Conservation (phyloP, 1,140 invertebrate genomes). For the Palaemon carinicauda region DNA sequence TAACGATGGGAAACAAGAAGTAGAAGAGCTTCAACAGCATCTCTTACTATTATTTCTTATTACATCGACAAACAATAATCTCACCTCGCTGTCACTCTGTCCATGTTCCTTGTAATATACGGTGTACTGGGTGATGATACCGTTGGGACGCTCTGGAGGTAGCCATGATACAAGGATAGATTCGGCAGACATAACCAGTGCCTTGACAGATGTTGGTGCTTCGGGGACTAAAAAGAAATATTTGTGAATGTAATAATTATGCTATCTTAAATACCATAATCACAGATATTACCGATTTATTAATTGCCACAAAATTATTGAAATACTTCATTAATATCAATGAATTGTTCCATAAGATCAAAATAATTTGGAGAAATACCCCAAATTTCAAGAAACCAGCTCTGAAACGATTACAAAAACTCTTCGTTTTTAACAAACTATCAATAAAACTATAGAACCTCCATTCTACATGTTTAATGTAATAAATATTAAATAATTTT, state of each 20-base stretch:
- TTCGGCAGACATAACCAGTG: conserved; percentile 87
- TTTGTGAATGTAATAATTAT: neutral
- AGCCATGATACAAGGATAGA: conserved; percentile 94
- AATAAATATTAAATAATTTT: neutral
- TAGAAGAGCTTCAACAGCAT: too few species aligned
- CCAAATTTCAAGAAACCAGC: too few species aligned
- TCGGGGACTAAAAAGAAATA: conserved; percentile 78
- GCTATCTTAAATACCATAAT: neutral
- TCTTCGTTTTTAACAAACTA: neutral
- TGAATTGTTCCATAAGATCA: too few species aligned
- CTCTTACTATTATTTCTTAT: too few species aligned
- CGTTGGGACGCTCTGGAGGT: conserved; percentile 89
- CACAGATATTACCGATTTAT: neutral
- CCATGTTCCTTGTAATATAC: conserved; percentile 82
- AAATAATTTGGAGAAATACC: too few species aligned
- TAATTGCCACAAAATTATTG: too few species aligned
- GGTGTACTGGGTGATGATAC: conserved; percentile 90
- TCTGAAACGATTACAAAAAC: neutral
- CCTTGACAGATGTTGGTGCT: conserved; percentile 90
- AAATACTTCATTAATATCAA: too few species aligned
- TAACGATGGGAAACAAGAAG: too few species aligned
- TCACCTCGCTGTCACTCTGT: conserved; percentile 57
- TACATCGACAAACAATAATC: neutral
- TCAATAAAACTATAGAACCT: neutral
- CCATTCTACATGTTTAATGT: neutral